phyloP scores from a whole-genome alignment of 2,888 invertebrate species.

The Mythimna lalbum region DNA sequence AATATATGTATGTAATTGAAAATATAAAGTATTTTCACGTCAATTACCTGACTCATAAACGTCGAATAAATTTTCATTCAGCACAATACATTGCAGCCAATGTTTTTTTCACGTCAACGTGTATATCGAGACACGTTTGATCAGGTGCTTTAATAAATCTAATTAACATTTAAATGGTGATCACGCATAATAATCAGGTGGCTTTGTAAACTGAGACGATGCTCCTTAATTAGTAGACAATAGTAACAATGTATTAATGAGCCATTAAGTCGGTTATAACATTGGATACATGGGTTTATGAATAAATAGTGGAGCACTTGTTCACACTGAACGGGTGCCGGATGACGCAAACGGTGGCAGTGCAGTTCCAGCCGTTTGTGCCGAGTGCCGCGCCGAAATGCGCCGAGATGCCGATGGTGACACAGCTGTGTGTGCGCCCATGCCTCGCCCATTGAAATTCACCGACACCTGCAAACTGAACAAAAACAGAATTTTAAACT shows the following conservation, averaged over 20 bases:
- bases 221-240: slow-evolving; percentile 87
- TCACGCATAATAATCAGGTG: slow-evolving; percentile 89
- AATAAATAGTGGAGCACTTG: slow-evolving; percentile 78
- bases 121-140: slow-evolving; percentile 76
- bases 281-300: slow-evolving; percentile 71
- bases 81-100: slow-evolving; percentile 62
- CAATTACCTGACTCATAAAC: slow-evolving; percentile 68
- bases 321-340: slow-evolving; percentile 72
- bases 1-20: slow-evolving; percentile 58
- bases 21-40: slow-evolving; percentile 64
- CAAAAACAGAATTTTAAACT: slow-evolving; percentile 10
- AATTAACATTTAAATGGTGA: slow-evolving; percentile 90
- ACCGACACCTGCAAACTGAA: slow-evolving; percentile 32
- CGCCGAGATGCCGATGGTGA: slow-evolving; percentile 44
- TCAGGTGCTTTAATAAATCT: slow-evolving; percentile 87
- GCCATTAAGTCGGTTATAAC: slow-evolving; percentile 79
- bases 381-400: slow-evolving; percentile 30
- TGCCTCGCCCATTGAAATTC: slow-evolving; percentile 41
- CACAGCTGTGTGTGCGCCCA: slow-evolving; percentile 47
- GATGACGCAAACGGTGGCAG: slow-evolving; percentile 72
- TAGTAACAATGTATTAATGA: slow-evolving; percentile 80
- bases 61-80: slow-evolving; percentile 67
- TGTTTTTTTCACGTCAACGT: slow-evolving; percentile 73
- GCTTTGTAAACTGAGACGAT: slow-evolving; percentile 83
- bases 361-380: slow-evolving; percentile 17